Evolutionary conservation across 2,113 vertebrate species (phyloP).

Genomic region (Okapia johnstoni): DNA sequence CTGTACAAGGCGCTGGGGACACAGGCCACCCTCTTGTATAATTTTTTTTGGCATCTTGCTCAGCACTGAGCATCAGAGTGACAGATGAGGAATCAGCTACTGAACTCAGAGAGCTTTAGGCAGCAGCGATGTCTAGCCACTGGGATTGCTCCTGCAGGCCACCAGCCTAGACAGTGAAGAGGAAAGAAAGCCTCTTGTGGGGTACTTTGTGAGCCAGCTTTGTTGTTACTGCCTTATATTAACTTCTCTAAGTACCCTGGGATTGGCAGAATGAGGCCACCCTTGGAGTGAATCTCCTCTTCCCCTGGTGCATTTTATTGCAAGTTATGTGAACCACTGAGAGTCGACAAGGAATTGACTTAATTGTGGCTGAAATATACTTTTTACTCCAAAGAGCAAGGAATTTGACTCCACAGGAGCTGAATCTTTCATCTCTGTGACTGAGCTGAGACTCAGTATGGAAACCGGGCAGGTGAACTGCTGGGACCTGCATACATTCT

Average conservation of each 20-base stretch:
- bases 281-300: not conserved
- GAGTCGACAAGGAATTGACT: not conserved
- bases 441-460: not conserved
- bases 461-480: rapidly evolving
- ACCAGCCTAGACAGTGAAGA: not conserved
- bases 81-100: not conserved
- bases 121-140: too few species aligned
- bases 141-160: not conserved
- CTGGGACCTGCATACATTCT: not conserved
- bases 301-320: not conserved
- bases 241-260: not conserved
- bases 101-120: not conserved
- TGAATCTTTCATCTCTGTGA: not conserved
- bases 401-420: not conserved
- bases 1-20: not conserved
- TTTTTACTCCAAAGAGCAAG: not conserved
- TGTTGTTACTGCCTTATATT: not conserved
- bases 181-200: not conserved
- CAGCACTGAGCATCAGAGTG: not conserved
- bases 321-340: not conserved
- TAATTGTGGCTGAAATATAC: not conserved
- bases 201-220: too few species aligned
- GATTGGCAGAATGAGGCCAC: rapidly evolving
- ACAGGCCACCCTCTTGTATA: rapidly evolving
- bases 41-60: not conserved